phyloP scores from a whole-genome alignment of 2,888 invertebrate genomes.

The Sphecodes monilicornis region DNA sequence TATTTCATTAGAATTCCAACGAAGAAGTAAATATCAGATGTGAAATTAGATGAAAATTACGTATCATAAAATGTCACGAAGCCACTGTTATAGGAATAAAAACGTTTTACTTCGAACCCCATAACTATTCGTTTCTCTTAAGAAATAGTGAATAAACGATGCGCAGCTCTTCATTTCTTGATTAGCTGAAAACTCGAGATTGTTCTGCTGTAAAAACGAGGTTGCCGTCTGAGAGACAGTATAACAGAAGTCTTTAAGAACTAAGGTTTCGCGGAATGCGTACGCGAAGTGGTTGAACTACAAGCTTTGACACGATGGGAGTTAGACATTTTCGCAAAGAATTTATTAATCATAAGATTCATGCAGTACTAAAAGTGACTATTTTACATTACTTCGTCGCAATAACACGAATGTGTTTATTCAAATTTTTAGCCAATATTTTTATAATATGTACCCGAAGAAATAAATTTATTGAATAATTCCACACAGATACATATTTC shows the following conservation, averaged over 20 bases:
- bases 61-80: neutral
- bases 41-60: neutral
- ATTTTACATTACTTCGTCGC: no score
- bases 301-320: neutral
- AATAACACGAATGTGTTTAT: no score
- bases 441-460: no score
- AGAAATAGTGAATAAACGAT: neutral
- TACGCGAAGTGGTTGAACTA: neutral
- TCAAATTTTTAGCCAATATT: no score
- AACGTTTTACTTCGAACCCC: neutral
- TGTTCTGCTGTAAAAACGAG: neutral
- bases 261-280: slow-evolving; percentile 12
- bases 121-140: neutral
- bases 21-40: neutral
- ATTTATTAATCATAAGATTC: no score
- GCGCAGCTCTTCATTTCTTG: neutral
- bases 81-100: neutral
- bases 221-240: neutral
- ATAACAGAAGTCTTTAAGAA: neutral
- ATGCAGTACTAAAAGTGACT: no score
- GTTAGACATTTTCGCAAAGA: neutral
- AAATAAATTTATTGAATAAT: no score
- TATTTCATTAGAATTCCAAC: neutral
- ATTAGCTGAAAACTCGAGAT: neutral
- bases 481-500: no score